Base-by-base conservation (phyloP, 2,888 invertebrate genomes). In the Agonum fuliginosum region DNA sequence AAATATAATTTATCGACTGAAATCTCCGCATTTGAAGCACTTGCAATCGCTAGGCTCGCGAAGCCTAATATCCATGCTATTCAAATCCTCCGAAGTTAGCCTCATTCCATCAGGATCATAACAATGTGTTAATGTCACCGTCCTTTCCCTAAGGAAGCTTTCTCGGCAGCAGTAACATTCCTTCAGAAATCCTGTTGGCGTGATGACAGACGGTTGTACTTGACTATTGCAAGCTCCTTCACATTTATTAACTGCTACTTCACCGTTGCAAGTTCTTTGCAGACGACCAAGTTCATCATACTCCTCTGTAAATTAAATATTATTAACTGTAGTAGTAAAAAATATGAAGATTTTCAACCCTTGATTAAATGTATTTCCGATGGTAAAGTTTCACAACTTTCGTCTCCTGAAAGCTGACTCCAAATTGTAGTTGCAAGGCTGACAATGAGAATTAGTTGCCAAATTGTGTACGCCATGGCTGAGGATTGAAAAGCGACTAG, bases 81-180 rank as follows among this genome's bases (percentile, higher is more conserved):
- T 92, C 81, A 89, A 88, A 30, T 92, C 93, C 81, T 92, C 92
- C 6, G 91, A 90, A 71, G 90, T 91, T 70, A 97, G 87, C 80
- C 94, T 90, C 20, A 94, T 88, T 1, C 97, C 97, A 86, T 97
- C 96, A 12, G 95, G 93, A 86, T 96, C 94, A 84, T 95, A 97
- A 86, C 97, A 97, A 83, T 96, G 95, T 10, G 91, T 91, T 76
- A 97, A 88, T 0, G 93, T 92, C 30, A 97, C 93, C 70, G 93
- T 87, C 80, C 96, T 91, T 83, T 95, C 95, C 78, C 95, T 91
- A 62, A 97, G 89, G 84, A 92, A 95, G 82, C 94, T 95, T 86
- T 97, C 97, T 76, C 96, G 91, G 84, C 97, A 97, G 87, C 97
- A 97, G 84, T 93, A 96, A 85, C 97, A 97, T 88, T 97, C 96